Conservation (phyloP, 2,113 vertebrate species). For the Actinemys pallida region DNA sequence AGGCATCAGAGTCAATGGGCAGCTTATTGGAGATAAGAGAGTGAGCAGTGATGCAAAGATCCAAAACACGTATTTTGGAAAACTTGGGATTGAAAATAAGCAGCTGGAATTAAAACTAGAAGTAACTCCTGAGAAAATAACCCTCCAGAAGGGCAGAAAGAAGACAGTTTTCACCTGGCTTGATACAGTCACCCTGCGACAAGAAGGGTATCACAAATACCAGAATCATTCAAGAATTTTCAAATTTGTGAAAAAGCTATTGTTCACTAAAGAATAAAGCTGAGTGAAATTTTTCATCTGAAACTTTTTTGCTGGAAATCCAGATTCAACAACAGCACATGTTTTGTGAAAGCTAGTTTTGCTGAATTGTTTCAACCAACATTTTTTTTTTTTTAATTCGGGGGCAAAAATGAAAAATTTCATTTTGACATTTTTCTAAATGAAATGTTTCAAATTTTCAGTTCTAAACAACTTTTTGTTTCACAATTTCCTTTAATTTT, state of each 20-base stretch:
- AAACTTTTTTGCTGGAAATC: not conserved
- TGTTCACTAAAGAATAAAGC: not conserved
- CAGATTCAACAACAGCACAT: not conserved
- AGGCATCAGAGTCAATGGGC: conserved; percentile 93
- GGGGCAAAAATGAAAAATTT: not conserved
- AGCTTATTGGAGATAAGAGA: conserved; percentile 91
- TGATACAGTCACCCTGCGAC: conserved; percentile 78
- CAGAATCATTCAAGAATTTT: not conserved
- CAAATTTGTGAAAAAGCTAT: not conserved
- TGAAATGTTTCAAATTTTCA: not conserved
- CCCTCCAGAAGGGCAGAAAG: conserved; percentile 77
- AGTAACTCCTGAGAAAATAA: conserved; percentile 86
- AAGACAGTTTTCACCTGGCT: conserved; percentile 84
- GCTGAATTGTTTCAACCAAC: not conserved
- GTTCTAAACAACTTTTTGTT: not conserved
- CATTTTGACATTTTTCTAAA: not conserved
- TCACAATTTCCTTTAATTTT: not conserved
- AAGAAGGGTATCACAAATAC: conserved; percentile 76
- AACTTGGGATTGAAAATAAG: conserved; percentile 87
- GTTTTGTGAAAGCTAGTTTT: not conserved
- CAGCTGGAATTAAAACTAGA: conserved; percentile 82
- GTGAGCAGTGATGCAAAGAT: conserved; percentile 62
- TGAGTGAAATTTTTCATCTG: not conserved
- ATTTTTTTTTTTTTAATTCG: too few species aligned
- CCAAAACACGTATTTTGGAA: conserved; percentile 90